These are phyloP conservation scores for Stylophora pistillata DNA, from an alignment of 64 coral and sea anemone species.

Conservation along the genomic window DNA sequence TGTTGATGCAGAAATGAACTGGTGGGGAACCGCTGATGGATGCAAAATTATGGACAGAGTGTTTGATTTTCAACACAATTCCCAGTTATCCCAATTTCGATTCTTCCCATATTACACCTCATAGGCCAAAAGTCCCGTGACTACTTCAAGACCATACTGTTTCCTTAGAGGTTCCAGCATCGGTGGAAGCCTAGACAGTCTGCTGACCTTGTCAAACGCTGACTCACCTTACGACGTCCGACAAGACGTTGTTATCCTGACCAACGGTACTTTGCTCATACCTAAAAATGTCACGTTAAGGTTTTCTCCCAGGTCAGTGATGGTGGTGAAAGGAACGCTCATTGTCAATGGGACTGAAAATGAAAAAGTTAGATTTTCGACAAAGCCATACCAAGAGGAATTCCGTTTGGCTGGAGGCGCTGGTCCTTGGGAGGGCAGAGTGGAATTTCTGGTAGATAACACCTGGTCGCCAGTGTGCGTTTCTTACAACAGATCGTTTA, in stretches of 20 bases:
- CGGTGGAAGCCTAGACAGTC: slow-evolving; percentile 51
- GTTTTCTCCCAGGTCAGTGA: too few species aligned
- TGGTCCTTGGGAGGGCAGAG: slow-evolving; percentile 68
- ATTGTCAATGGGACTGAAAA: slow-evolving; percentile 29
- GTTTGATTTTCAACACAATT: slow-evolving; percentile 63
- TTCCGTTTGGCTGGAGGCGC: slow-evolving; percentile 56
- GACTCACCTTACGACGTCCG: slow-evolving; percentile 53
- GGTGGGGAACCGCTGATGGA: too few species aligned
- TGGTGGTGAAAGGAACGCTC: slow-evolving; percentile 70
- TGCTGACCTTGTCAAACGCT: not conserved
- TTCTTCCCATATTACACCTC: slow-evolving; percentile 62
- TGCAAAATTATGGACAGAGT: slow-evolving; percentile 52
- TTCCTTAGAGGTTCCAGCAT: too few species aligned
- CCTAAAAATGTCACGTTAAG: slow-evolving; percentile 54
- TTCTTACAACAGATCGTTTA: not conserved
- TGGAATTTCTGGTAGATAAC: slow-evolving; percentile 48
- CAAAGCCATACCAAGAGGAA: not conserved
- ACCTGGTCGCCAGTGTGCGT: slow-evolving; percentile 60
- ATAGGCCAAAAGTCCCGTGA: not conserved
- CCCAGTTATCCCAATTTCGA: slow-evolving; percentile 41
- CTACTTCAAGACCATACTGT: slow-evolving; percentile 23
- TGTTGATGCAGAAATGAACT: too few species aligned
- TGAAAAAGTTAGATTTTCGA: slow-evolving; percentile 55
- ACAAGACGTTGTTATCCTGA: slow-evolving; percentile 58
- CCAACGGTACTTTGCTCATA: slow-evolving; percentile 53